Evolutionary conservation across 2,113 vertebrate genomes (phyloP), one percentile per base, ranked within the genome.

Genomic region (Bambusicola thoracicus): DNA sequence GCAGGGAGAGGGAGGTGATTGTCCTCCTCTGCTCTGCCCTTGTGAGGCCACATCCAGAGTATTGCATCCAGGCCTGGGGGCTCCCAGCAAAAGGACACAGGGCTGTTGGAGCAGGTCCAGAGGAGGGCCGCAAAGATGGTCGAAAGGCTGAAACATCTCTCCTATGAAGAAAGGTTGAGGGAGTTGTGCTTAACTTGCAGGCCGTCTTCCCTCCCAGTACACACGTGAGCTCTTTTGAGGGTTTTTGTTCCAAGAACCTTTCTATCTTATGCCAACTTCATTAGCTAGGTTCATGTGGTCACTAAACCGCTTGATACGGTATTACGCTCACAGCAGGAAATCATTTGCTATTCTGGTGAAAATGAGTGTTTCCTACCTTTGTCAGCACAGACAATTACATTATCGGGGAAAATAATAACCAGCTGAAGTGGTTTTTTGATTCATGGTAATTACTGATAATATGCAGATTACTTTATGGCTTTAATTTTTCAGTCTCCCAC

Each of bases 331-430:
- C 85, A 96, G 93, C 49, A 15, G 95, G 89, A 95, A 97, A 92
- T 97, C 66, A 94, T 95, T 97, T 95, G 69, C 91, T 44, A 89
- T 96, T 86, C 87, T 81, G 77, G 80, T 85, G 83, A 96, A 97
- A 97, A 96, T 49, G 36, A 95, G 77, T 81, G 83, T 25, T 94
- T 78, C 93, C 70, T 95, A 73, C 48, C 76, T 94, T 68, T 96
- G 91, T 92, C 90, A 93, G 78, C 0, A 2, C 61, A 68, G 79
- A 80, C 93, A 85, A 92, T 93, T 89, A 69, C 41, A 58, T 82
- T 89, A 91, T 77, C 81, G 63, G 72, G 67, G 72, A 94, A 94
- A 92, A 91, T 90, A 94, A 94, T 80, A 97, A 94, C 73, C 65
- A 92, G 93, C 87, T 85, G 82, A 93, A 87, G 20, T 70, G 93